A percentile compares a stretch with the other conserved stretches of the same genome.
These are phyloP conservation scores for Telmatochromis sp. DNA, from an alignment of 2,113 vertebrate species.

Conservation along the genomic window DNA sequence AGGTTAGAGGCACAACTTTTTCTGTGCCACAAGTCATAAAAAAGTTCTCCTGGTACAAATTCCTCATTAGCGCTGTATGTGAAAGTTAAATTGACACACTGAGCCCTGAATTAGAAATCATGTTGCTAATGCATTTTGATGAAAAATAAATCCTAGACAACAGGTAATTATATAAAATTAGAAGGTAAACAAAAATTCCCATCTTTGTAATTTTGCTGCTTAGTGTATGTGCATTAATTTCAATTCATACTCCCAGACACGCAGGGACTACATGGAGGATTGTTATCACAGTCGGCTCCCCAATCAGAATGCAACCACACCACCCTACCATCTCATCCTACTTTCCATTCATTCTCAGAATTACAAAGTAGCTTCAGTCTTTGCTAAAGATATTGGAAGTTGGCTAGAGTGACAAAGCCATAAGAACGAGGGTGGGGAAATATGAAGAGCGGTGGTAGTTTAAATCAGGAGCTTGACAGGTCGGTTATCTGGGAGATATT, in stretches of 20 bases:
- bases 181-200: slow-evolving; percentile 1
- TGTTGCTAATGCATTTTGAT: slow-evolving; percentile 3
- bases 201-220: slow-evolving; percentile 24
- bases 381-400: slow-evolving; percentile 6
- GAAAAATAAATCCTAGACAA: neutral
- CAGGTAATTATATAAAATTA: slow-evolving; percentile 37
- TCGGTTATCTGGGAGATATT: neutral
- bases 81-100: neutral
- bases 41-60: neutral
- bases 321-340: neutral
- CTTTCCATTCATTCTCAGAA: slow-evolving; percentile 35
- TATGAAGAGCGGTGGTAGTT: neutral
- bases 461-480: slow-evolving; percentile 4
- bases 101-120: neutral
- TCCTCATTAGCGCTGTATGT: neutral
- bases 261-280: neutral
- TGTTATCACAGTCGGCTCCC: slow-evolving; percentile 24
- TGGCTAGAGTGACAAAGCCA: slow-evolving; percentile 6
- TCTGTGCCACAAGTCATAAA: neutral
- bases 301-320: slow-evolving; percentile 16
- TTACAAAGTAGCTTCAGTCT: slow-evolving; percentile 18
- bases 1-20: neutral
- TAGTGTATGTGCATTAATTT: neutral
- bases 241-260: neutral
- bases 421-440: neutral